A percentile compares a stretch with the other conserved stretches of the same genome.
Evolutionary conservation across 2,113 vertebrate species (phyloP).

Genomic region (Tamias sibiricus): DNA sequence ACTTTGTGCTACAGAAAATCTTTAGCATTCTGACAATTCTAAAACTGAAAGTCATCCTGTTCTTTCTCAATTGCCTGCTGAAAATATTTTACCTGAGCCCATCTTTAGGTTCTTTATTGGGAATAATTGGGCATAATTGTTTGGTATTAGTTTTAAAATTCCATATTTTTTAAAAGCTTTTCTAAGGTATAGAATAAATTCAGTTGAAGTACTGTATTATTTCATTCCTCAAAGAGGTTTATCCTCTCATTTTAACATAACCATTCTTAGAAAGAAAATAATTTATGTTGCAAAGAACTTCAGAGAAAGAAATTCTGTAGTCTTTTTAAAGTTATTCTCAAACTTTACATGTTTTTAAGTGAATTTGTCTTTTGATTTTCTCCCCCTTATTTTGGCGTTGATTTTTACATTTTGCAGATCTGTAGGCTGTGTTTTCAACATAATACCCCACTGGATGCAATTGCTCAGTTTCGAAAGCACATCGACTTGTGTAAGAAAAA

Average conservation of each 20-base stretch:
- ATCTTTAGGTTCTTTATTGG: not conserved
- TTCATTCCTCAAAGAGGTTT: not conserved
- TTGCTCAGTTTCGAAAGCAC: constrained; percentile 98
- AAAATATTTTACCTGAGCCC: not conserved
- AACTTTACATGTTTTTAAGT: not conserved
- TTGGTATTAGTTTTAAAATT: not conserved
- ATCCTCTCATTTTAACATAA: not conserved
- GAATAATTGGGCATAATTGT: not conserved
- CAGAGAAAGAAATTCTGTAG: not conserved
- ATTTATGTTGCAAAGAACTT: not conserved
- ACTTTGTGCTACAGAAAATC: not conserved
- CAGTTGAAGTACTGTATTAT: not conserved
- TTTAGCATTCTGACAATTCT: not conserved
- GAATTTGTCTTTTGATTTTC: not conserved
- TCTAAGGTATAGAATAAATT: not conserved
- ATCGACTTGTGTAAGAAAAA: constrained; percentile 99
- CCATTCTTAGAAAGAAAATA: not conserved
- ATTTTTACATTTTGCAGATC: constrained; percentile 88
- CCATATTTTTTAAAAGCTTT: not conserved
- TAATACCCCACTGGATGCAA: constrained; percentile 97
- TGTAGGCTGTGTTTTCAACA: constrained; percentile 99
- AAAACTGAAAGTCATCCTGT: not conserved
- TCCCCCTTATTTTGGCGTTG: not conserved
- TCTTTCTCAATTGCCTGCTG: not conserved
- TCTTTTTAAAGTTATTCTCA: constrained; percentile 20